Base-by-base conservation (phyloP, 2,797 vertebrate genomes). In the Peromyscus eremicus region DNA sequence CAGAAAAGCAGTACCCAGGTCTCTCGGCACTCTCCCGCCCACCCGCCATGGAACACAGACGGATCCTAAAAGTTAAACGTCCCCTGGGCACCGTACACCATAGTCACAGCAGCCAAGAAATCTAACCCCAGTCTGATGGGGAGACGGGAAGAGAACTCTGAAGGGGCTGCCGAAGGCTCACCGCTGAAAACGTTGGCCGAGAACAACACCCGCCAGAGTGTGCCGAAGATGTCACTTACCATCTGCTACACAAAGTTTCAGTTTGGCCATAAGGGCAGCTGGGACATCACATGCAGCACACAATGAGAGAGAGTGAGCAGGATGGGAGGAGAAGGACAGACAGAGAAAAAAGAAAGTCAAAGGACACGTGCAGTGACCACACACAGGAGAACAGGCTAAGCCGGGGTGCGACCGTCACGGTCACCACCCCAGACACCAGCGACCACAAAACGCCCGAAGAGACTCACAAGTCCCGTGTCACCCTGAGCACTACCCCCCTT, bases 181-280 rank as follows among this genome's bases (percentile, higher is more conserved):
- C 66, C 57, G 37, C 68, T 60, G 23, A 68, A 93, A 84, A 92
- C 0, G 2, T 2, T 9, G 83, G 94, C 97, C 89, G 62, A 57
- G 77, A 89, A 29, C 34, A 79, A 88, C 77, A 92, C 19, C 85
- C 52, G 11, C 86, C 32, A 23, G 75, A 49, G 93, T 13, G n/a
- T 19, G 95, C 94, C n/a, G 96, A 95, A 73, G 96, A 97, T 97
- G 71, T 97, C 91, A 99, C 99, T 99, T 99, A 99, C 99, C 98
- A 97, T 98, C 98, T 84, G 97, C 97, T 96, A 98, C 98, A 98
- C 98, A 98, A 32, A 98, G 96, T 99, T 99, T 99, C 98, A 98
- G 98, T 98, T 98, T 99, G 98, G 98, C 99, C 98, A 98, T 98
- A 98, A 99, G 98, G 97, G 98, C 98, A 98, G 98, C 97, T 98